A percentile compares a stretch with the other conserved stretches of the same genome.
Conservation (phyloP, 2,113 vertebrate species). For the Cyphomyrus discorhynchus region DNA sequence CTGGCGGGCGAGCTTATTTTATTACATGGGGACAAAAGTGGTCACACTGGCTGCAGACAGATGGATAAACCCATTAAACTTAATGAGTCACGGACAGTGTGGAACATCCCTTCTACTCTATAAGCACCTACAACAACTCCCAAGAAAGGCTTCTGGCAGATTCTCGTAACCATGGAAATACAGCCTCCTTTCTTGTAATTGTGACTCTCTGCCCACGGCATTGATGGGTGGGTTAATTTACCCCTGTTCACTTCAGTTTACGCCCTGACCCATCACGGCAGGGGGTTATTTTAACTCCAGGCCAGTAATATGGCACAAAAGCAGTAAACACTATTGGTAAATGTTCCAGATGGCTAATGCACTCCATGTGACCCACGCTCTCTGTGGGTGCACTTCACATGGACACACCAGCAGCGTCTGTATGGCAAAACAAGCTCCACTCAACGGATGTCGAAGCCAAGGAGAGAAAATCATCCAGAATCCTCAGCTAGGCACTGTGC, state of each 20-base stretch:
- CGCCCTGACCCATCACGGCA: neutral
- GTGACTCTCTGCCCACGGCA: neutral
- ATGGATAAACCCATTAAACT: neutral
- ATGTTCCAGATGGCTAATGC: conserved; percentile 9
- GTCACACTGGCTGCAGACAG: neutral
- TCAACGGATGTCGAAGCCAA: neutral
- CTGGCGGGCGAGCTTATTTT: neutral
- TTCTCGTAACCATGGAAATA: neutral
- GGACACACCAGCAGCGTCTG: neutral
- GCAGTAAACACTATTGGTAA: neutral
- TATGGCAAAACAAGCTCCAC: neutral
- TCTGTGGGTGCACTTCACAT: neutral
- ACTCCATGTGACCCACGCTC: neutral
- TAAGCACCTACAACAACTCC: neutral
- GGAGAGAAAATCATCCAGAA: neutral
- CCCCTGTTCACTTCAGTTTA: neutral
- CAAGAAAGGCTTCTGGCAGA: neutral
- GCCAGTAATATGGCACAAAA: neutral
- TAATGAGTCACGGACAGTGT: neutral
- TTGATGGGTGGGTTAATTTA: neutral
- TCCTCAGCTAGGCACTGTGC: neutral
- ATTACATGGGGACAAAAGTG: neutral
- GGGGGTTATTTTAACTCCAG: neutral
- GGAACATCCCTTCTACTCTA: neutral
- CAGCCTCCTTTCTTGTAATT: neutral